These are phyloP conservation scores for Anas capensis DNA, from an alignment of 2,797 vertebrate species.

Conservation along the genomic window DNA sequence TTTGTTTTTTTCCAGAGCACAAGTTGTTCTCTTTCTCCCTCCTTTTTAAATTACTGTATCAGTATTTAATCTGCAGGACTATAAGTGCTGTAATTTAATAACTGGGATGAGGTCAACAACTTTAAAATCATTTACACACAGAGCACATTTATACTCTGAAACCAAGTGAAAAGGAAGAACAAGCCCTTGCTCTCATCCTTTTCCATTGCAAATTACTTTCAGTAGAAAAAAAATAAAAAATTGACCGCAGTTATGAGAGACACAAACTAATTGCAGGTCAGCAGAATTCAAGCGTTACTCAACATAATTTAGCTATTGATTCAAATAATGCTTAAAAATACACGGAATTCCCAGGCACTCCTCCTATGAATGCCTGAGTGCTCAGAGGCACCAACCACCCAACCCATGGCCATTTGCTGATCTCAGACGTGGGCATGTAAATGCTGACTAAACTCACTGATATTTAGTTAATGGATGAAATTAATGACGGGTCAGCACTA, in stretches of 20 bases:
- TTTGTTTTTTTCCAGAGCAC: neutral
- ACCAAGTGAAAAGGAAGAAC: neutral
- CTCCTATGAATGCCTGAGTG: neutral
- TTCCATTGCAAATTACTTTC: neutral
- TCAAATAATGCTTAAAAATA: neutral
- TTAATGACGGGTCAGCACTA: neutral
- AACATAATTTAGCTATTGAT: neutral
- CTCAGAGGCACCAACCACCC: neutral
- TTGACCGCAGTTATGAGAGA: rapidly evolving
- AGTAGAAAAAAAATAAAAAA: too few species aligned
- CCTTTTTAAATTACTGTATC: neutral
- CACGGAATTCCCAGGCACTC: neutral
- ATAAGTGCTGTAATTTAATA: neutral
- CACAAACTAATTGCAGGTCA: neutral
- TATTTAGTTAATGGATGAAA: neutral
- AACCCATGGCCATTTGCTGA: neutral
- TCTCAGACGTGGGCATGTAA: neutral
- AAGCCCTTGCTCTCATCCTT: neutral
- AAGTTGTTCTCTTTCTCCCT: neutral
- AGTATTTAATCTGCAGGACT: neutral
- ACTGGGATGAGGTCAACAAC: neutral
- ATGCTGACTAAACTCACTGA: neutral
- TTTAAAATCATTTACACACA: neutral
- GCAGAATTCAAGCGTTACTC: neutral
- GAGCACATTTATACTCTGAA: neutral